A percentile compares a stretch with the other conserved stretches of the same genome.
Evolutionary conservation across 2,888 invertebrate species (phyloP).

Genomic region (Periphyllus acericola): DNA sequence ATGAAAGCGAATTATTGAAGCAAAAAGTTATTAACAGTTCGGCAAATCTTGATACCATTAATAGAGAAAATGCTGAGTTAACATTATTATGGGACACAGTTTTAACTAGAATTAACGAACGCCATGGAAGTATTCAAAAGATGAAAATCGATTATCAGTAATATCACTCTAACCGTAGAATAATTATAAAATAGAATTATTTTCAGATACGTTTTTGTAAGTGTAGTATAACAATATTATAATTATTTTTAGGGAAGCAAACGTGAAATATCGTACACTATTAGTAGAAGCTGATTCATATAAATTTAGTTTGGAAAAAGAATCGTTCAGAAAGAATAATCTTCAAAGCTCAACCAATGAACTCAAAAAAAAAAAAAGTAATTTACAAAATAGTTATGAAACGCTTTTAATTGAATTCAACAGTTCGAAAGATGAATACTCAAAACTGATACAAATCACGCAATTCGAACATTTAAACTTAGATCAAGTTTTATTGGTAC

Average conservation of each 20-base stretch:
- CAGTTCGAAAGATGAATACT: conserved; percentile 71
- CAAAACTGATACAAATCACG: conserved; percentile 71
- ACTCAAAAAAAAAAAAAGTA: conserved; percentile 71
- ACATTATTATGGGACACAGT: conserved; percentile 81
- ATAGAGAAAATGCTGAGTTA: conserved; percentile 76
- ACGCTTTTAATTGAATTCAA: conserved; percentile 71
- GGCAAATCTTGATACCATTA: conserved; percentile 77
- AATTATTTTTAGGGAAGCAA: conserved; percentile 70
- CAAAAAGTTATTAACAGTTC: conserved; percentile 76
- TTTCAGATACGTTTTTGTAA: conserved; percentile 64
- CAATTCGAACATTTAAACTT: conserved; percentile 66
- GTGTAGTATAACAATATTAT: conserved; percentile 35
- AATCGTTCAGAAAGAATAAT: conserved; percentile 76
- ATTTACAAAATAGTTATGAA: conserved; percentile 69
- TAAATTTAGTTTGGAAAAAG: conserved; percentile 74
- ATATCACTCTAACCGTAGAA: conserved; percentile 49
- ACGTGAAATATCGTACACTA: conserved; percentile 72
- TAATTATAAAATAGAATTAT: conserved; percentile 63
- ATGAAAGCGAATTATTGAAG: conserved; percentile 72
- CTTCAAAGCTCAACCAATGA: conserved; percentile 73
- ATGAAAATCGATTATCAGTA: conserved; percentile 74
- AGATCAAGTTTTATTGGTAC: conserved; percentile 46
- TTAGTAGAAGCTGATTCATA: conserved; percentile 74
- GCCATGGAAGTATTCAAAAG: conserved; percentile 76
- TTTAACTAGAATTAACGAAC: conserved; percentile 75